phyloP scores from a whole-genome alignment of 2,888 invertebrate genomes.

The Eurytoma californica region DNA sequence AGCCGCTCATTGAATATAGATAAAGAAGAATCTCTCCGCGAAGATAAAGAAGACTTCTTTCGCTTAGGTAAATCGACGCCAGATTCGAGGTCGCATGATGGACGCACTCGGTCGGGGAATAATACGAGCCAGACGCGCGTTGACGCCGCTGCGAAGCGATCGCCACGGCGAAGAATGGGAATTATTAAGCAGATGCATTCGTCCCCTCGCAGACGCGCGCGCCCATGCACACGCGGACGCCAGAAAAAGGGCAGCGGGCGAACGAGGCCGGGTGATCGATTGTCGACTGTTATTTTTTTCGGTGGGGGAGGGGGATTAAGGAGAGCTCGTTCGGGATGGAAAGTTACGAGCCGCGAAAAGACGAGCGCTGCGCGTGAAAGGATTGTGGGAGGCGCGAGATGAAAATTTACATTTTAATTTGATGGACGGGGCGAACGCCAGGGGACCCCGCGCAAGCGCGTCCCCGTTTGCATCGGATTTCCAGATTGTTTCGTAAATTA shows the following conservation, averaged over 20 bases:
- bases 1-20: slow-evolving; percentile 19
- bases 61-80: slow-evolving; percentile 24
- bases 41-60: neutral
- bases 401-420: slow-evolving; percentile 55
- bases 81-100: slow-evolving; percentile 51
- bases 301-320: slow-evolving; percentile 24
- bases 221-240: neutral
- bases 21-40: slow-evolving; percentile 27
- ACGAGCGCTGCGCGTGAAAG: neutral
- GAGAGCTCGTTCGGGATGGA: slow-evolving; percentile 21
- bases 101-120: slow-evolving; percentile 60
- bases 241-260: slow-evolving; percentile 44
- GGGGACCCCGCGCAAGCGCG: slow-evolving; percentile 31
- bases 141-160: slow-evolving; percentile 44
- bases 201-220: slow-evolving; percentile 17
- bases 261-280: slow-evolving; percentile 55
- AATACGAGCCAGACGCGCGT: slow-evolving; percentile 55
- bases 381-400: slow-evolving; percentile 37
- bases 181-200: slow-evolving; percentile 59
- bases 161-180: slow-evolving; percentile 52
- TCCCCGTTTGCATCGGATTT: slow-evolving; percentile 41
- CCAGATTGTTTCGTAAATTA: slow-evolving; percentile 13
- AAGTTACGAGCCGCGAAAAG: slow-evolving; percentile 24
- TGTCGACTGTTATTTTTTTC: slow-evolving; percentile 46
- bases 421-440: slow-evolving; percentile 45